phyloP scores from a whole-genome alignment of 2,888 invertebrate species.

The Microlaimidae sp. region DNA sequence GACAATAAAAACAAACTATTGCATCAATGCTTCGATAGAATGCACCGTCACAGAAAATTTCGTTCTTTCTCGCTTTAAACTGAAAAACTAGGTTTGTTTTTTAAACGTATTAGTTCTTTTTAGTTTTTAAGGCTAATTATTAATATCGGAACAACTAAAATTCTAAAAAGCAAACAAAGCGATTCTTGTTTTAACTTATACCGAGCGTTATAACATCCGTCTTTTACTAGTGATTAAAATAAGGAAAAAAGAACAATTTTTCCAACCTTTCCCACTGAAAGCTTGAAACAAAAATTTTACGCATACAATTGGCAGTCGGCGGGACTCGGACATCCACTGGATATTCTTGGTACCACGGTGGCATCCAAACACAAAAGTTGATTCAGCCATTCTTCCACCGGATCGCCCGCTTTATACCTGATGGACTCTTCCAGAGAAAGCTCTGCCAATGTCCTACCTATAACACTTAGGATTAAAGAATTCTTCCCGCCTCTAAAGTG shows the following conservation, averaged over 20 bases:
- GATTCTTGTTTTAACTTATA: too few relatives aligned
- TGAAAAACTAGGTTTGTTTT: constrained; percentile 1
- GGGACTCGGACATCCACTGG: constrained; percentile 67
- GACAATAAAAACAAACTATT: neutral
- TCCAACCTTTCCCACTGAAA: too few relatives aligned
- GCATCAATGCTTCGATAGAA: neutral
- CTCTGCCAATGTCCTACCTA: constrained; percentile 40
- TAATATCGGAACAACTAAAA: too few relatives aligned
- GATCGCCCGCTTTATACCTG: constrained; percentile 62
- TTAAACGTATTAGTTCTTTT: too few relatives aligned
- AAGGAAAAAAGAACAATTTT: too few relatives aligned
- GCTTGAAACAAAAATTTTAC: constrained; percentile 9
- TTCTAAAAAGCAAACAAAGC: too few relatives aligned
- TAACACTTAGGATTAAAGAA: too few relatives aligned
- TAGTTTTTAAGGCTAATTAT: too few relatives aligned
- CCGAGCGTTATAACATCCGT: too few relatives aligned
- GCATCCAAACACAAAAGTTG: constrained; percentile 76
- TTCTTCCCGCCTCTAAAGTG: too few relatives aligned
- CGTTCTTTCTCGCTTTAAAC: constrained; percentile 3
- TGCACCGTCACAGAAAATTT: too few relatives aligned
- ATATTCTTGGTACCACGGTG: constrained; percentile 17
- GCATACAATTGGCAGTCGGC: constrained; percentile 63
- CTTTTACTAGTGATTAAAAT: too few relatives aligned
- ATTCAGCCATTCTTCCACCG: constrained; percentile 74
- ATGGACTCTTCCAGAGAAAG: constrained; percentile 75